Evolutionary conservation across 2,888 invertebrate species (phyloP).

Genomic region (Ormyrus nitidulus): DNA sequence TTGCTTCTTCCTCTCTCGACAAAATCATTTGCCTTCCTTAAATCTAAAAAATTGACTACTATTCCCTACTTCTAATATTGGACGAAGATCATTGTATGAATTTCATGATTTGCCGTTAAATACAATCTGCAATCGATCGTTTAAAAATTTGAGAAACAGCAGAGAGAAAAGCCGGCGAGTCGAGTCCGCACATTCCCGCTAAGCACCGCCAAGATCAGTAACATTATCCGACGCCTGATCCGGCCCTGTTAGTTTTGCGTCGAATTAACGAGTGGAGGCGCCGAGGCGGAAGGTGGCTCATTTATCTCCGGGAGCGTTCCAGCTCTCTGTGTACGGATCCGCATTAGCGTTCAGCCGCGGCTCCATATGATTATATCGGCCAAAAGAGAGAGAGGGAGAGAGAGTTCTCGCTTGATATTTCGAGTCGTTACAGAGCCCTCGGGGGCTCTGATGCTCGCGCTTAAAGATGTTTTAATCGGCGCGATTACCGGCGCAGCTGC

Average conservation of each 20-base stretch:
- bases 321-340: background rate
- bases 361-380: background rate
- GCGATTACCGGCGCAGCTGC: slow-evolving; percentile 67
- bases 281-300: slow-evolving; percentile 9
- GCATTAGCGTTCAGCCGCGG: background rate
- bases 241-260: background rate
- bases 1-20: background rate
- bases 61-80: slow-evolving; percentile 51
- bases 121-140: background rate
- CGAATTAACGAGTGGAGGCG: slow-evolving; percentile 21
- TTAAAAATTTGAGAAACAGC: background rate
- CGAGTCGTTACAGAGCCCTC: slow-evolving; percentile 28
- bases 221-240: background rate
- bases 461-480: slow-evolving; percentile 68
- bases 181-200: background rate
- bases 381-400: background rate
- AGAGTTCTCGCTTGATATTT: slow-evolving; percentile 41
- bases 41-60: slow-evolving; percentile 30
- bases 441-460: slow-evolving; percentile 44
- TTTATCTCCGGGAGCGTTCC: slow-evolving; percentile 5
- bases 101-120: slow-evolving; percentile 8
- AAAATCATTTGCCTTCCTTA: slow-evolving; percentile 32
- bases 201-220: background rate
- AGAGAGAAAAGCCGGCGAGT: background rate
- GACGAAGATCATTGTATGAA: slow-evolving; percentile 31